These are phyloP conservation scores for Germaria angustata DNA, from an alignment of 2,888 invertebrate genomes.

Conservation along the genomic window DNA sequence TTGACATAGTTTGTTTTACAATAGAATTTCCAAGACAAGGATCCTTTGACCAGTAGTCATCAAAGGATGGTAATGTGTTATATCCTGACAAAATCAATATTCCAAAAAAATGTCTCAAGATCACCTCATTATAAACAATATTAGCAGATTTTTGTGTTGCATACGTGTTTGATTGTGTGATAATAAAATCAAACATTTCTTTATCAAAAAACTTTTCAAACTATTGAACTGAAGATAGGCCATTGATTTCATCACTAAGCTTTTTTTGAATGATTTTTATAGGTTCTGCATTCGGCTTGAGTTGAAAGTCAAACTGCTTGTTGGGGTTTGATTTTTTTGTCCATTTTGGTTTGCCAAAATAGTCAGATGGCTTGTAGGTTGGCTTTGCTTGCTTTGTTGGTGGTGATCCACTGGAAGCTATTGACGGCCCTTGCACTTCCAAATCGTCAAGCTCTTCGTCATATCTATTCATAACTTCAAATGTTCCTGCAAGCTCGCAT, in stretches of 20 bases:
- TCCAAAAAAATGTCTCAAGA: constrained; percentile 4
- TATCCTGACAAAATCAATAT: constrained; percentile 7
- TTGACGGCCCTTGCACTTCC: no score
- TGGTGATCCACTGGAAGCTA: no score
- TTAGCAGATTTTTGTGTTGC: neutral
- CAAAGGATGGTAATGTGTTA: constrained; percentile 7
- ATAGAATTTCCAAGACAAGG: constrained; percentile 22
- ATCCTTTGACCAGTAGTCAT: constrained; percentile 25
- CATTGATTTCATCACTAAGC: constrained; percentile 4
- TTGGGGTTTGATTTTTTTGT: neutral
- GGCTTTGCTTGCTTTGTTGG: no score
- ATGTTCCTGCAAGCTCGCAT: no score
- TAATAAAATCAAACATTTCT: constrained; percentile 18
- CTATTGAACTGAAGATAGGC: neutral
- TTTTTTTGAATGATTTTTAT: neutral
- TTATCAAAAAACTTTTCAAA: neutral
- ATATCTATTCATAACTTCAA: no score
- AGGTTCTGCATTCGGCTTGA: neutral
- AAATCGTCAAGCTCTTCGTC: no score
- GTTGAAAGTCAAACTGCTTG: neutral
- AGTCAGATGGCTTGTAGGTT: no score
- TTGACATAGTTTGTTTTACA: constrained; percentile 30
- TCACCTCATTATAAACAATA: constrained; percentile 1
- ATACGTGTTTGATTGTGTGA: constrained; percentile 14
- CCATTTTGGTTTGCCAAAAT: no score